phyloP scores from a whole-genome alignment of 2,113 vertebrate genomes.

The Clinocottus analis region DNA sequence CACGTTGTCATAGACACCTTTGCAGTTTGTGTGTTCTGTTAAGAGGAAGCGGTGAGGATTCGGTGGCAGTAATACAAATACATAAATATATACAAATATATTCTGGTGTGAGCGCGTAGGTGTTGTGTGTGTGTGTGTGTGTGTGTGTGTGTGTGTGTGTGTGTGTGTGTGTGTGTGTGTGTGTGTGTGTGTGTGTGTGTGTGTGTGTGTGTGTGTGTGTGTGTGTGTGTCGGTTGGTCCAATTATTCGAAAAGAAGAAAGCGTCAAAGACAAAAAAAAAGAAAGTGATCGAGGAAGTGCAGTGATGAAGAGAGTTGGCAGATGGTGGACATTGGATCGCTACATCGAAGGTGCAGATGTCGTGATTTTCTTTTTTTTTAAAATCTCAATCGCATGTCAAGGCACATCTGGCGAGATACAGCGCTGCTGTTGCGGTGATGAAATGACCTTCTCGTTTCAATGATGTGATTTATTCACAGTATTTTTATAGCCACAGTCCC shows the following conservation, averaged over 20 bases:
- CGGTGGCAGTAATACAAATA: slow-evolving; percentile 18
- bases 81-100: slow-evolving; percentile 37
- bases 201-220: background rate
- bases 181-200: too few species aligned
- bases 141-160: too few species aligned
- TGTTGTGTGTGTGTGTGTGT: background rate
- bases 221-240: background rate
- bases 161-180: too few species aligned
- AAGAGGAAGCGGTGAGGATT: slow-evolving; percentile 12
- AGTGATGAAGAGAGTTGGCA: slow-evolving; percentile 3
- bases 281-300: slow-evolving; percentile 10
- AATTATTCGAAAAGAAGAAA: slow-evolving; percentile 20
- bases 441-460: slow-evolving; percentile 25
- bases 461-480: slow-evolving; percentile 19
- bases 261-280: slow-evolving; percentile 1
- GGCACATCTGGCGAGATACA: slow-evolving; percentile 24
- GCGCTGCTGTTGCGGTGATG: slow-evolving; percentile 1
- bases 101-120: background rate
- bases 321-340: slow-evolving; percentile 14
- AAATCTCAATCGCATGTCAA: slow-evolving; percentile 20
- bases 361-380: slow-evolving; percentile 8
- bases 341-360: slow-evolving; percentile 21
- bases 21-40: slow-evolving; percentile 8
- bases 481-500: slow-evolving; percentile 11
- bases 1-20: slow-evolving; percentile 19